A percentile compares a stretch with the other conserved stretches of the same genome.
Evolutionary conservation across 2,797 vertebrate species (phyloP).

Genomic region (Sparus aurata): DNA sequence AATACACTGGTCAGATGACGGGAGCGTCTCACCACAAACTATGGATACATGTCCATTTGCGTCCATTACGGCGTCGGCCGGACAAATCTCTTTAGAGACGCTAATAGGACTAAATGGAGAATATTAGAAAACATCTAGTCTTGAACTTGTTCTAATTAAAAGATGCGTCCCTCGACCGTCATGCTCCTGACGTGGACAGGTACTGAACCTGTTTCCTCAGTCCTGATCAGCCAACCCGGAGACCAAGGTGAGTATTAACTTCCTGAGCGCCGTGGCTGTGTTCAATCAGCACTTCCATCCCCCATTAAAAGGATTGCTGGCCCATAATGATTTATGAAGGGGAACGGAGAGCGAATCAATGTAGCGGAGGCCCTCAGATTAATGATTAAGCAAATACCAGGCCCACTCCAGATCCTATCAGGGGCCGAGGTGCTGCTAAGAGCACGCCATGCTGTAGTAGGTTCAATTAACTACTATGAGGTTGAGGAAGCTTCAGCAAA

Average conservation of each 20-base stretch:
- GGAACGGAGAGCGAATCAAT: conserved; percentile 75
- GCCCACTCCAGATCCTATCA: conserved; percentile 56
- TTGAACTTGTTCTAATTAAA: conserved; percentile 12
- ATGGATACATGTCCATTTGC: conserved; percentile 47
- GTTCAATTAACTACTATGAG: conserved; percentile 51
- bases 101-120: conserved; percentile 25
- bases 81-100: conserved; percentile 42
- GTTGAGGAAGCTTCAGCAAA: conserved; percentile 30
- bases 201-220: conserved; percentile 18
- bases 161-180: background rate
- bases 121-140: conserved; percentile 8
- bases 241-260: conserved; percentile 55
- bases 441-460: conserved; percentile 49
- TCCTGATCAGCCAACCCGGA: conserved; percentile 36
- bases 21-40: conserved; percentile 75
- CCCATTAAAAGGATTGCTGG: conserved; percentile 70
- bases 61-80: conserved; percentile 52
- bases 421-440: conserved; percentile 47
- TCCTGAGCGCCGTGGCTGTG: conserved; percentile 42
- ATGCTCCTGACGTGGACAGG: conserved; percentile 23
- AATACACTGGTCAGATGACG: conserved; percentile 79
- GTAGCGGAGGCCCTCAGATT: conserved; percentile 70
- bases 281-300: conserved; percentile 73
- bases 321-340: conserved; percentile 77
- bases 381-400: conserved; percentile 79